Base-by-base conservation (phyloP, 2,888 invertebrate species). In the Sesamia inferens region DNA sequence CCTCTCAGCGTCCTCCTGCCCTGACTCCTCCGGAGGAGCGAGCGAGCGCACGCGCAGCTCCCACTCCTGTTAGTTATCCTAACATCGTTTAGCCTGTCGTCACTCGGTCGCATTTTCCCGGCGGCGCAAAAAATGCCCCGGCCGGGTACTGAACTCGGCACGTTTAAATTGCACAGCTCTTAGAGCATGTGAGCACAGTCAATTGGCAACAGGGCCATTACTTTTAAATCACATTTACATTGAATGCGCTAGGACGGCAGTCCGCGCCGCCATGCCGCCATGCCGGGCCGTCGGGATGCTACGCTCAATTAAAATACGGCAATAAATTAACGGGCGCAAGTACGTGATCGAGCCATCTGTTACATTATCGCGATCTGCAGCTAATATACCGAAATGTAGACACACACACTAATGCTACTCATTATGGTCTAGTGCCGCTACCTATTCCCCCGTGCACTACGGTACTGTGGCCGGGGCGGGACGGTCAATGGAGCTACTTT, bases 301-400 rank as follows among this genome's bases (percentile, higher is more conserved):
- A 87, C 88, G 85, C 89, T 89, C 94, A 94, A 95, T 95, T 95
- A 95, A 95, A 95, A 94, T 94, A 92, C 92, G 90, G 88, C 92
- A 90, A 92, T 94, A 94, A 94, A 95, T 95, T 94, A 94, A 90
- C 93, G 89, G 90, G 90, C 87, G 86, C 85, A 84, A 84, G 72
- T 76, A 76, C 85, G 73, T 78, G 77, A 71, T 58, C 61, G 68
- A 65, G 57, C 71, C 62, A 80, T 75, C 81, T 81, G 85, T 68
- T 77, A 82, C 80, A 74, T 75, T 74, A 80, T 71, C 84, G 74
- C 82, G 58, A 39, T 47, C n/a, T 22, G 19, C 39, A 31, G 22
- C 59, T 19, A 63, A 13, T 67, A 0, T 54, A 47, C 42, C 64
- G 22, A 47, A 51, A 61, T 39, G 39, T 39, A 68, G 44, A 47